These are phyloP conservation scores for Drosophila setosimentum DNA, from an alignment of 2,888 invertebrate genomes.

Conservation along the genomic window DNA sequence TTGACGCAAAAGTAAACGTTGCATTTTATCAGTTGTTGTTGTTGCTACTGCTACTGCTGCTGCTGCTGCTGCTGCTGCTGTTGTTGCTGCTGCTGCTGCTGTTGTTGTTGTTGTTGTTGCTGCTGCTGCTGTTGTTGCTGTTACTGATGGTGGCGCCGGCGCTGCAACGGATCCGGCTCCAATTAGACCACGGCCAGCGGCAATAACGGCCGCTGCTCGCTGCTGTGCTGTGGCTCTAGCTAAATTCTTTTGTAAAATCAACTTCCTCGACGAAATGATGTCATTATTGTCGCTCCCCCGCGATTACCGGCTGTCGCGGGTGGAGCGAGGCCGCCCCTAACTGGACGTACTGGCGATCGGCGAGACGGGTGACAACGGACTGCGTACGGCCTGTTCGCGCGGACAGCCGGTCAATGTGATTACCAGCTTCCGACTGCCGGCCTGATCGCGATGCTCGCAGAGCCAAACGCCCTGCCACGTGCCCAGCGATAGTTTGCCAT, in stretches of 20 bases:
- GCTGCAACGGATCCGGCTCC: conserved; percentile 50
- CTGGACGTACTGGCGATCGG: conserved; percentile 96
- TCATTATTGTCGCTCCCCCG: conserved; percentile 86
- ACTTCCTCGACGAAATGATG: conserved; percentile 85
- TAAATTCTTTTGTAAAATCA: conserved; percentile 85
- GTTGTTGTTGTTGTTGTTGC: conserved; percentile 18
- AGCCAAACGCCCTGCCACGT: conserved; percentile 99
- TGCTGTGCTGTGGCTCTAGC: conserved; percentile 84
- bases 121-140: not conserved
- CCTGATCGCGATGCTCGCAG: conserved; percentile 98
- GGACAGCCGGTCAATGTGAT: conserved; percentile 96
- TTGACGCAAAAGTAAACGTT: conserved; percentile 81
- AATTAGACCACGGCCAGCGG: conserved; percentile 67
- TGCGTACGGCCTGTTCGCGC: conserved; percentile 91
- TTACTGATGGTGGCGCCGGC: conserved; percentile 42
- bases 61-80: conserved; percentile 48
- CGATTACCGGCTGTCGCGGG: conserved; percentile 86
- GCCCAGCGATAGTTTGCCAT: conserved; percentile 97
- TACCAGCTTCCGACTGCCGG: conserved; percentile 95
- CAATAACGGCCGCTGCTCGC: conserved; percentile 78
- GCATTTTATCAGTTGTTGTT: conserved; percentile 51
- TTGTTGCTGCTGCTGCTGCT: conserved; percentile 23
- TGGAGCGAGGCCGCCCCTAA: conserved; percentile 91
- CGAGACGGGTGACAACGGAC: conserved; percentile 93
- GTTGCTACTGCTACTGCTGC: conserved; percentile 24